Base-by-base conservation (phyloP, 2,797 vertebrate species). In the Sebastes hubbsi region DNA sequence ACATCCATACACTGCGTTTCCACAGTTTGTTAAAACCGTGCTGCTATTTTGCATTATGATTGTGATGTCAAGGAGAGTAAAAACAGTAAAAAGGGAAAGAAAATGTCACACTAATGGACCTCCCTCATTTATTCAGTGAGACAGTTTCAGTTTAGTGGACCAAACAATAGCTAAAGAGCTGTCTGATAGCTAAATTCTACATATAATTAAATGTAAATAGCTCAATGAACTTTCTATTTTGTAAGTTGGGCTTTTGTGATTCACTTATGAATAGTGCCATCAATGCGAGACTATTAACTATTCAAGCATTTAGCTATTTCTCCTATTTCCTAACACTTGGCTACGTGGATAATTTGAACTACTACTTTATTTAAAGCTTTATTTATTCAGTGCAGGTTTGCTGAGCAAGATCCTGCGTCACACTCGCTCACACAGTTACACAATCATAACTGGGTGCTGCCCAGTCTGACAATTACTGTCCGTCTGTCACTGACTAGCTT, bases 1-100 rank as follows among this genome's bases (percentile, higher is more conserved):
- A 38, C 59, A 38, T 18, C 29, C 25, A 34, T 18, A 46, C 22
- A 55, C 54, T 55, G 20, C 7, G 4, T 54, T 25, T 72, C 60
- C 10, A 46, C 24, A 55, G 11, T 65, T 52, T 68, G 63, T 84
- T 61, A 55, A 49, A 64, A 64, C 63, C 54, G 3, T 59, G 55
- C 66, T 36, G n/a, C 38, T 70, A 24, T 78, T 76, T 80, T 65
- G 70, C 77, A 74, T 80, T 71, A 75, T 75, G 30, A 81, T 61
- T 20, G 13, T 29, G 36, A 64, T 61, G 60, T 77, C 72, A 73
- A 72, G 67, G 66, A 81, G 34, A 62, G 49, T 46, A 36, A 38
- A 58, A 34, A 76, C n/a, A 8, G 22, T 11, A 42, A 13, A 61
- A 49, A 42, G 10, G 29, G 1, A 52, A 66, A 54, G 30, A 42